phyloP scores from a whole-genome alignment of 2,888 invertebrate species.

The Microplitis manilae region DNA sequence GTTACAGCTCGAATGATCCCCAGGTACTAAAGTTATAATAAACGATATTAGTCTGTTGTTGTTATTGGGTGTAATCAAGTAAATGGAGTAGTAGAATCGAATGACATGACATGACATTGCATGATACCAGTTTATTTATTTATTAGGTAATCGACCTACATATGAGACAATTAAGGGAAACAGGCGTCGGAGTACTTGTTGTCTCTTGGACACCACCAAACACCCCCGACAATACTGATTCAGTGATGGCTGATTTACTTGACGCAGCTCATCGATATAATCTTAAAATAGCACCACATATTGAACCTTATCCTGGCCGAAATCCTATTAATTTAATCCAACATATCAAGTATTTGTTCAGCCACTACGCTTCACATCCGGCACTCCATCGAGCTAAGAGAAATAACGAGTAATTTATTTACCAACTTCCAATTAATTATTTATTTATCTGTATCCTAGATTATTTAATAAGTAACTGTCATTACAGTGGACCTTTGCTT shows the following conservation, averaged over 20 bases:
- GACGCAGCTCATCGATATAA: slow-evolving; percentile 72
- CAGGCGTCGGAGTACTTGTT: slow-evolving; percentile 76
- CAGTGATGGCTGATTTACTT: slow-evolving; percentile 68
- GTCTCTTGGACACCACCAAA: slow-evolving; percentile 75
- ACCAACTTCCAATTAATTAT: too few relatives aligned
- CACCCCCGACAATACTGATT: slow-evolving; percentile 67
- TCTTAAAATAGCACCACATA: slow-evolving; percentile 76
- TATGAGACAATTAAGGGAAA: slow-evolving; percentile 75
- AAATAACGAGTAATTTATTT: slow-evolving; percentile 61
- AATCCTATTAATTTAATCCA: slow-evolving; percentile 73
- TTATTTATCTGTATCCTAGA: too few relatives aligned
- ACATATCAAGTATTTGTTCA: slow-evolving; percentile 71
- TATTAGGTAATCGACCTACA: slow-evolving; percentile 73
- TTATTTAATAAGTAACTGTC: slow-evolving; percentile 8
- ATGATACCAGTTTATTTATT: background rate
- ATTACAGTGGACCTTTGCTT: slow-evolving; percentile 63
- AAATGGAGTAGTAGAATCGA: too few relatives aligned
- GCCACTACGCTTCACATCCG: slow-evolving; percentile 74
- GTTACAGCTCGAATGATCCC: slow-evolving; percentile 74
- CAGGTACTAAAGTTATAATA: slow-evolving; percentile 47
- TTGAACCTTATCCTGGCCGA: slow-evolving; percentile 75
- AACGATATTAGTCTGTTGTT: too few relatives aligned
- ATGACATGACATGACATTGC: too few relatives aligned
- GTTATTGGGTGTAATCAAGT: too few relatives aligned
- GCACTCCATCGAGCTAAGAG: slow-evolving; percentile 74